Evolutionary conservation across 2,113 vertebrate species (phyloP), one percentile per base, ranked within the genome.

Genomic region (Pyxicephalus adspersus): DNA sequence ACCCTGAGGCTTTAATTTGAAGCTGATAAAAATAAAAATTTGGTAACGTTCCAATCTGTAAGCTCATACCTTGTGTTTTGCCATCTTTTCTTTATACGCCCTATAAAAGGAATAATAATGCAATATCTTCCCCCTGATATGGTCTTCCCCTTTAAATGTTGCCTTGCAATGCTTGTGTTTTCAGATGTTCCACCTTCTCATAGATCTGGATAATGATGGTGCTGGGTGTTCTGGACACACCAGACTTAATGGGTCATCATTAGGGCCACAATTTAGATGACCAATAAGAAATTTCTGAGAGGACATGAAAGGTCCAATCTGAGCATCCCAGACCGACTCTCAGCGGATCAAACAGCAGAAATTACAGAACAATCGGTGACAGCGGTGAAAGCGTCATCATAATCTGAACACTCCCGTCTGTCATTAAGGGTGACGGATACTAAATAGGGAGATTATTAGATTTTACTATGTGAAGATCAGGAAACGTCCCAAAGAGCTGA

Each of bases 261-360:
- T 67, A 65, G 2, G 38, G 38, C 38, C 11, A 25, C n/a, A 20
- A 17, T 67, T 64, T 28, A 55, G 17, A n/a, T 34, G 58, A 29
- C n/a, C 17, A 23, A 58, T 7, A 25, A n/a, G 23, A 25, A 13
- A 3, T 13, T 66, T 66, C 63, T 34, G 20, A 66, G 6, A 25
- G 52, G 28, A 66, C 76, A 57, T 78, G 64, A 77, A 77, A 77
- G 76, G 28, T 31, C 18, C 26, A 38, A 25, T 58, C 51, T 15
- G 3, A 1, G 52, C 45, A 55, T 65, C 75, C 75, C 34, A 54
- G 20, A 25, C 51, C 20, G 19, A 71, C 67, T 50, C 20, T 67
- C 64, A 23, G 18, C 23, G 26, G 50, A 73, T 73, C 52, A 73
- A 73, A 73, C 51, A 58, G 26, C 26, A n/a, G 70, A 2, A 11